Percentiles rank a stretch among this genome's conserved stretches.
These are phyloP conservation scores for Atrina japonica DNA, from an alignment of 2,888 invertebrate species.

Conservation along the genomic window DNA sequence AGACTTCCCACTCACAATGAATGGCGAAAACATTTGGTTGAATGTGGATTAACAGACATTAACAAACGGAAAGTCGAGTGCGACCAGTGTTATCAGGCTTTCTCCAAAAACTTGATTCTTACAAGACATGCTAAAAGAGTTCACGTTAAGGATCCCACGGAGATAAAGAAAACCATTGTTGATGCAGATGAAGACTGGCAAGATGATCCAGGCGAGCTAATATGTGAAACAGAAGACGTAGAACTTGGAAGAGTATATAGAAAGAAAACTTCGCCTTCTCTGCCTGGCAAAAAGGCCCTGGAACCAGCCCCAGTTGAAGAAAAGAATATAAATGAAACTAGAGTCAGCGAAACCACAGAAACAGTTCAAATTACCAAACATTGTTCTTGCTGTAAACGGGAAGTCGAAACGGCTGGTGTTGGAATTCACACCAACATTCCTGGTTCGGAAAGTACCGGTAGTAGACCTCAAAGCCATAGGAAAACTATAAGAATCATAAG, in stretches of 20 bases:
- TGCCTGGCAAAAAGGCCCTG: neutral
- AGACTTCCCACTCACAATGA: neutral
- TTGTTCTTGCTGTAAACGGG: neutral
- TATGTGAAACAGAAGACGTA: neutral
- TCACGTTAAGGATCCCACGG: neutral
- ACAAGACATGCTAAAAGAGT: neutral
- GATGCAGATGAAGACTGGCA: neutral
- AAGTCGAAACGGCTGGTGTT: neutral
- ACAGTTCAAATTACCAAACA: neutral
- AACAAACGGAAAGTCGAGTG: conserved; percentile 2
- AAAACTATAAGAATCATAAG: no score
- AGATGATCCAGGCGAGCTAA: conserved; percentile 13
- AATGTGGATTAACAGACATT: neutral
- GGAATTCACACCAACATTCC: neutral
- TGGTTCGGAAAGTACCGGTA: no score
- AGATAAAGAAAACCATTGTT: neutral
- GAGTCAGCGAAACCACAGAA: neutral
- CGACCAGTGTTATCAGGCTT: conserved; percentile 1
- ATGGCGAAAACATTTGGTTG: conserved; percentile 1
- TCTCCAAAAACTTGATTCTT: neutral
- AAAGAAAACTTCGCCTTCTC: neutral
- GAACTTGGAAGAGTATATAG: conserved; percentile 1
- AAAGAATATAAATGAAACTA: no score
- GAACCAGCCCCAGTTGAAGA: neutral
- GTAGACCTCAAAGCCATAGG: no score